Base-by-base conservation (phyloP, 2,888 invertebrate species). In the Perizoma affinitatum region DNA sequence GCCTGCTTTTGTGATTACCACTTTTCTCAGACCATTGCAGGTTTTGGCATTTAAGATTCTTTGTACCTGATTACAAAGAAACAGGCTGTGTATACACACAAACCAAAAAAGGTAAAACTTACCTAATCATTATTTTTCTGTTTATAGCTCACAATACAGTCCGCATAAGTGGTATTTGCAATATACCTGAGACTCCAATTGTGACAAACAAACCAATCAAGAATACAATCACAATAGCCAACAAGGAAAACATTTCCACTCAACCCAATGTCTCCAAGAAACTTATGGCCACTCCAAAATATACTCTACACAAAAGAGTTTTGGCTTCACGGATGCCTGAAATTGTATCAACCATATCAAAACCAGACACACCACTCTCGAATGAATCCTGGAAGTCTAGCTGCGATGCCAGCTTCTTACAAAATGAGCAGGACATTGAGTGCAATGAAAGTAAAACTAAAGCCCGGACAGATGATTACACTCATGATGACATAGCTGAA, bases 361-460 rank as follows among this genome's bases (percentile, higher is more conserved):
- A 81, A 45, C 75, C 78, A 9, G 84, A 86, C 45, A 87, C 87
- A 49, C 85, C 86, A 45, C 58, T 80, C 5, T 83, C 79, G 6
- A 88, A 88, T 64, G 75, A 79, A 49, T 89, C 88, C 5, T 86
- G 82, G 76, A 86, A 84, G 66, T 87, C 87, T 0, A 84, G 82
- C 52, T 79, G 84, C 70, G 90, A 92, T 68, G 78, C 79, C 6
- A 91, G 91, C 71, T 92, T 92, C 55, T 70, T 92, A 47, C 81
- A 79, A 70, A 86, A 78, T 38, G 91, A 92, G 54, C 87, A 85
- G 66, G 84, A 88, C 58, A 86, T 90, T 34, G 74, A 86, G 64
- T 83, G 84, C 36, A 65, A 75, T 51, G 86, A 87, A 55, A 78
- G 77, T 46, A 84, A 82, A 65, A 67, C 65, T 4, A 74, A 78